Percentiles rank a stretch among this genome's conserved stretches.
Evolutionary conservation across 2,113 vertebrate species (phyloP).

Genomic region (Thymallus thymallus): DNA sequence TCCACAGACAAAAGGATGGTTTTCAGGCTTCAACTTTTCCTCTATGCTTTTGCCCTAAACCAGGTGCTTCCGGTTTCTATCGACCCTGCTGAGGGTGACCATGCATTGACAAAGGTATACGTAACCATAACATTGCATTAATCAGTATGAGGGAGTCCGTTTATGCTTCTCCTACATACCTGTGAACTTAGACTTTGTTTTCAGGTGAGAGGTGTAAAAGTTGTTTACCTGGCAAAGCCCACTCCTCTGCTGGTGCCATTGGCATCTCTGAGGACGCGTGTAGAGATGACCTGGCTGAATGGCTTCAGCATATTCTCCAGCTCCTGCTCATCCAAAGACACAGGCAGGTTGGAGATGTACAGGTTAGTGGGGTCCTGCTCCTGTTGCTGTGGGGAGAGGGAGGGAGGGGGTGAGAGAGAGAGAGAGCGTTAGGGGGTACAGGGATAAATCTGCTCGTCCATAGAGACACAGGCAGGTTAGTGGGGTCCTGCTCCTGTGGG

Average conservation of each 20-base stretch:
- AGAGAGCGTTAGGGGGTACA: too few species aligned
- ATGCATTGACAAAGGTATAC: too few species aligned
- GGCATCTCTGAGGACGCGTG: conserved; percentile 86
- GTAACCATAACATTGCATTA: too few species aligned
- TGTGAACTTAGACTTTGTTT: too few species aligned
- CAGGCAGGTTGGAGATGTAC: conserved; percentile 91
- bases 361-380: conserved; percentile 95
- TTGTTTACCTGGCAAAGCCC: conserved; percentile 85
- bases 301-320: conserved; percentile 91
- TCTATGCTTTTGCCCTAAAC: too few species aligned
- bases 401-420: too few species aligned
- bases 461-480: conserved; percentile 87
- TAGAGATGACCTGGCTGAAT: conserved; percentile 92
- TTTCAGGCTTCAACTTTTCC: too few species aligned
- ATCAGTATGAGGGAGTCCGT: too few species aligned
- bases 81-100: too few species aligned
- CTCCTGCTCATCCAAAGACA: conserved; percentile 91
- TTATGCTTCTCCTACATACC: too few species aligned
- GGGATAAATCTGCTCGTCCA: conserved; percentile 82
- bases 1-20: too few species aligned
- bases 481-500: conserved; percentile 87
- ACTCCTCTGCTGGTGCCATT: conserved; percentile 88
- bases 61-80: too few species aligned
- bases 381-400: conserved; percentile 40
- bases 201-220: background rate